These are phyloP conservation scores for Eulemur rubriventer DNA, from an alignment of 2,797 vertebrate species.

Conservation along the genomic window DNA sequence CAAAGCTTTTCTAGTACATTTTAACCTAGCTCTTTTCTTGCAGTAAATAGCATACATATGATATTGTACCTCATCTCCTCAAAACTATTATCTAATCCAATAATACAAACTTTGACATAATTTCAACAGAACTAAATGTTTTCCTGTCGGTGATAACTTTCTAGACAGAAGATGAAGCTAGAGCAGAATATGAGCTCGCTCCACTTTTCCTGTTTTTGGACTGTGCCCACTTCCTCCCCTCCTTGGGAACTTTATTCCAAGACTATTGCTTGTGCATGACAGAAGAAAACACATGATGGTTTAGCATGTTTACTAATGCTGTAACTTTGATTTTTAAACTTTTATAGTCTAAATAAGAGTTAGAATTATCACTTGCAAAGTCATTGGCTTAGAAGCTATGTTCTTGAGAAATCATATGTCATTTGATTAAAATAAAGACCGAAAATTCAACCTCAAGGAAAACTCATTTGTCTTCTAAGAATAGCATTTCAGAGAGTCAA, in stretches of 20 bases:
- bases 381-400: conserved; percentile 60
- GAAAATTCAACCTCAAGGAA: conserved; percentile 62
- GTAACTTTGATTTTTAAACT: conserved; percentile 45
- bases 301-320: conserved; percentile 39
- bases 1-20: background rate
- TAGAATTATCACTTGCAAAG: conserved; percentile 49
- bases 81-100: background rate
- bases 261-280: background rate
- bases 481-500: conserved; percentile 62
- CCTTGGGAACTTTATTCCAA: background rate
- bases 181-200: background rate
- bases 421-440: conserved; percentile 70
- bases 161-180: background rate
- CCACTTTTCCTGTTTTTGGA: background rate
- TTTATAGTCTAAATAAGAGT: conserved; percentile 35
- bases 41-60: background rate
- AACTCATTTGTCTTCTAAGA: conserved; percentile 71
- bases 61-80: background rate
- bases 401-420: conserved; percentile 65
- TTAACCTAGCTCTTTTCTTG: conserved; percentile 10
- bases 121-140: background rate
- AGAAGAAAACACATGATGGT: background rate
- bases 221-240: background rate
- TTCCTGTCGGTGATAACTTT: background rate
- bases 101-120: background rate